Evolutionary conservation across 64 coral and sea anemone species (phyloP).

Genomic region (Stichodactyla helianthus): DNA sequence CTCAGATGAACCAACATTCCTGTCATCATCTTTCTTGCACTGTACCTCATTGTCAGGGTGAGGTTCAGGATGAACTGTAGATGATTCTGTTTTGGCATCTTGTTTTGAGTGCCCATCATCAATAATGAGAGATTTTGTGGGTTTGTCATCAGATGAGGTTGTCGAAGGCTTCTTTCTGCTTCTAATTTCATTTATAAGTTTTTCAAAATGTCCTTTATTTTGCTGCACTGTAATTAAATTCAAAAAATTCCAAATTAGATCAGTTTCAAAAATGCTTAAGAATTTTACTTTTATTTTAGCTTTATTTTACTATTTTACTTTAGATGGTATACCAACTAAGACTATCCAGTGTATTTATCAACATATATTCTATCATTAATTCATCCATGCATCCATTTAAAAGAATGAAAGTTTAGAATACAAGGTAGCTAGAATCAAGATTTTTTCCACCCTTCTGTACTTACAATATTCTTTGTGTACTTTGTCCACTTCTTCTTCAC

Average conservation of each 20-base stretch:
- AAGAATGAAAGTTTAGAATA: no score
- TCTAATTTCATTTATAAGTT: slow-evolving; percentile 62
- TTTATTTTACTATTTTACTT: no score
- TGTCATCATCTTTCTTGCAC: background rate
- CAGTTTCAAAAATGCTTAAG: no score
- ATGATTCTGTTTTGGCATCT: background rate
- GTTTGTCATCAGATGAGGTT: background rate
- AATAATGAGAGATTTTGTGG: slow-evolving; percentile 20
- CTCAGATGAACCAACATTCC: background rate
- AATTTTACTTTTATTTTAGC: no score
- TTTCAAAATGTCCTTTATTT: slow-evolving; percentile 63
- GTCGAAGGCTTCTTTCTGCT: slow-evolving; percentile 18
- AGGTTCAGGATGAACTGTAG: no score
- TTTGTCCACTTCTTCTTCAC: slow-evolving; percentile 70
- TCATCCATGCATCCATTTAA: no score
- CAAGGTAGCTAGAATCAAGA: no score
- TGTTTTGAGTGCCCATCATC: slow-evolving; percentile 16
- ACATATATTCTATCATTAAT: no score
- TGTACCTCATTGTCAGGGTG: no score
- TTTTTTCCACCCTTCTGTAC: background rate
- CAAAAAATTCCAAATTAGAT: background rate
- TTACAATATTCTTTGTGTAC: slow-evolving; percentile 58
- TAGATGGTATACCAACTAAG: background rate
- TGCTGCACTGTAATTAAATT: slow-evolving; percentile 52
- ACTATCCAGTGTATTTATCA: no score